Evolutionary conservation across 1,140 invertebrate genomes (phyloP).

Genomic region (Formica exsecta): DNA sequence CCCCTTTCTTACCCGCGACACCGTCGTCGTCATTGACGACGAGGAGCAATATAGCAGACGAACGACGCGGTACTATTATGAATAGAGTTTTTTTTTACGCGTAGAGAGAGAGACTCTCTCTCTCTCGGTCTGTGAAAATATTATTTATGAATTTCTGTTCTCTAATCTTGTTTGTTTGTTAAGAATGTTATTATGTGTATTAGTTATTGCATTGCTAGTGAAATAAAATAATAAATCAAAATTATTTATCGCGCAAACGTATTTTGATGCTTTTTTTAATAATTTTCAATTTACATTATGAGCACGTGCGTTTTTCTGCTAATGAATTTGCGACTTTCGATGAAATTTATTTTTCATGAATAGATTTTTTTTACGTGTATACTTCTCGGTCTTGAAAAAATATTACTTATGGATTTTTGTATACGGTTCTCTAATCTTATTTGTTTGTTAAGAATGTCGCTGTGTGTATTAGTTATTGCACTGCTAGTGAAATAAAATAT

Average conservation of each 20-base stretch:
- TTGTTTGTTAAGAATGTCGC: background rate
- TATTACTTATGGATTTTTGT: background rate
- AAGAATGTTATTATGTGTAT: background rate
- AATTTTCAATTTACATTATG: too few species aligned
- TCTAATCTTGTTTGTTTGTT: background rate
- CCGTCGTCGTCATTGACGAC: constrained; percentile 42
- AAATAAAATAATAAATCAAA: background rate
- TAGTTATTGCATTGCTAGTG: background rate
- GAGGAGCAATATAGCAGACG: constrained; percentile 45
- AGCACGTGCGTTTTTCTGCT: background rate
- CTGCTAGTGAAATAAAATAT: background rate
- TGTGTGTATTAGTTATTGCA: background rate
- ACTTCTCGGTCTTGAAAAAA: background rate
- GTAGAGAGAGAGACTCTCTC: background rate
- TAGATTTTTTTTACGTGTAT: background rate
- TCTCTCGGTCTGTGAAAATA: background rate
- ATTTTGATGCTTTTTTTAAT: background rate
- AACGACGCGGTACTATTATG: background rate
- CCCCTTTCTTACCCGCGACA: background rate
- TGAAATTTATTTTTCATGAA: background rate
- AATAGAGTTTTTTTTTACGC: background rate
- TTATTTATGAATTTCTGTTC: background rate
- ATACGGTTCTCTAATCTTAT: background rate
- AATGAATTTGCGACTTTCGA: background rate
- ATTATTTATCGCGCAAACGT: background rate